phyloP scores from a whole-genome alignment of 2,113 vertebrate species.

The Neodontobutis hainanensis region DNA sequence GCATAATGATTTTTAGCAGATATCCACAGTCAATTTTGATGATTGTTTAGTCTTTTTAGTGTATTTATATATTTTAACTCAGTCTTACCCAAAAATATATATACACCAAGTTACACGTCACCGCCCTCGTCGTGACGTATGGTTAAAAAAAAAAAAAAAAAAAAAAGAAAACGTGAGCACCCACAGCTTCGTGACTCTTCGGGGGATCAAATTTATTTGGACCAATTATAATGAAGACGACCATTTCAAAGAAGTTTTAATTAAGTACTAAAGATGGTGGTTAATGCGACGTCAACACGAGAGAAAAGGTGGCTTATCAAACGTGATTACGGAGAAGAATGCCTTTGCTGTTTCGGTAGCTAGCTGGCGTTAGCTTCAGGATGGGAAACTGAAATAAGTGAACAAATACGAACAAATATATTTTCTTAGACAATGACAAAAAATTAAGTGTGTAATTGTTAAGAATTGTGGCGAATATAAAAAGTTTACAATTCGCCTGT shows the following conservation, averaged over 20 bases:
- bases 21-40: no score
- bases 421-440: constrained; percentile 22
- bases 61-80: no score
- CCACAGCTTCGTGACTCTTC: neutral
- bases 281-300: neutral
- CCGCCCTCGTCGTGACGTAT: constrained; percentile 12
- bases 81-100: no score
- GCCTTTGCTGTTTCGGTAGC: constrained; percentile 35
- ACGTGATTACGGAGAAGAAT: constrained; percentile 28
- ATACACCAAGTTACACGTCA: constrained; percentile 7
- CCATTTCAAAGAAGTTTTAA: neutral
- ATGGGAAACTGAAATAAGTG: constrained; percentile 43
- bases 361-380: constrained; percentile 52
- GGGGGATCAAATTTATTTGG: neutral
- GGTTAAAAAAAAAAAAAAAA: constrained; percentile 17
- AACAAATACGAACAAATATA: neutral
- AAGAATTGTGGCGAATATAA: neutral
- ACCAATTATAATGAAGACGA: neutral
- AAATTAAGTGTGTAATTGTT: constrained; percentile 8
- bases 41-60: no score
- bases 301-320: constrained; percentile 12
- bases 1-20: no score
- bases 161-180: neutral
- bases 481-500: constrained; percentile 38
- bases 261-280: constrained; percentile 43